Conservation (phyloP, 2,888 invertebrate species). For the Trypoxylon attenuatum region DNA sequence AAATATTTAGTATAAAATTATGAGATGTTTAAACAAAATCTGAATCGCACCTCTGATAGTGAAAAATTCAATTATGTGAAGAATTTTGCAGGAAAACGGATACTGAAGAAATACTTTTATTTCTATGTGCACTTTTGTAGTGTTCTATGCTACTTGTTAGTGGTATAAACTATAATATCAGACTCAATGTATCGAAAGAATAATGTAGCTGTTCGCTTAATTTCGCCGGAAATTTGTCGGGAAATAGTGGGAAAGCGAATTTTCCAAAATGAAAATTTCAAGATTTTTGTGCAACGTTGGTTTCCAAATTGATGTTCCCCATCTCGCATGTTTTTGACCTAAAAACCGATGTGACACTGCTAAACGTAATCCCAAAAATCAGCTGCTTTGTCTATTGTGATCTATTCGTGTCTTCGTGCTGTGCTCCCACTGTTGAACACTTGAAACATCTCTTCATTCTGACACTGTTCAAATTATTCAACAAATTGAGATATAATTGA, state of each 20-base stretch:
- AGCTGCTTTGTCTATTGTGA: slow-evolving; percentile 16
- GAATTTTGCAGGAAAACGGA: neutral
- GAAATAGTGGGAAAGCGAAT: no score
- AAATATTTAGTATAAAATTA: neutral
- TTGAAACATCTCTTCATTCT: neutral
- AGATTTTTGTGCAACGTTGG: no score
- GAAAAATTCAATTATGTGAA: slow-evolving; percentile 7
- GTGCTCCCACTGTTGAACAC: neutral
- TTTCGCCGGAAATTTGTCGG: no score
- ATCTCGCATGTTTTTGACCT: slow-evolving; percentile 14
- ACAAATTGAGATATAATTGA: no score
- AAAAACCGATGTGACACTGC: slow-evolving; percentile 17
- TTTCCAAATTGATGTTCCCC: neutral
- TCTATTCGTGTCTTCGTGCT: slow-evolving; percentile 12
- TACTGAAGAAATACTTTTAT: neutral
- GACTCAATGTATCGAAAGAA: slow-evolving; percentile 54
- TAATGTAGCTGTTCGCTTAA: slow-evolving; percentile 24
- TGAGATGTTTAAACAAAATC: no score
- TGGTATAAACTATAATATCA: no score
- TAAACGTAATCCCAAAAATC: slow-evolving; percentile 9
- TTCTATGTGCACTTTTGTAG: no score
- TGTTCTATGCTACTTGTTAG: no score
- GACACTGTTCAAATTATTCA: no score
- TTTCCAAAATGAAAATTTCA: neutral
- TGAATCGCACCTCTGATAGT: neutral